A percentile compares a stretch with the other conserved stretches of the same genome.
Evolutionary conservation across 2,797 vertebrate species (phyloP).

Genomic region (Pseudotriccus pelzelni): DNA sequence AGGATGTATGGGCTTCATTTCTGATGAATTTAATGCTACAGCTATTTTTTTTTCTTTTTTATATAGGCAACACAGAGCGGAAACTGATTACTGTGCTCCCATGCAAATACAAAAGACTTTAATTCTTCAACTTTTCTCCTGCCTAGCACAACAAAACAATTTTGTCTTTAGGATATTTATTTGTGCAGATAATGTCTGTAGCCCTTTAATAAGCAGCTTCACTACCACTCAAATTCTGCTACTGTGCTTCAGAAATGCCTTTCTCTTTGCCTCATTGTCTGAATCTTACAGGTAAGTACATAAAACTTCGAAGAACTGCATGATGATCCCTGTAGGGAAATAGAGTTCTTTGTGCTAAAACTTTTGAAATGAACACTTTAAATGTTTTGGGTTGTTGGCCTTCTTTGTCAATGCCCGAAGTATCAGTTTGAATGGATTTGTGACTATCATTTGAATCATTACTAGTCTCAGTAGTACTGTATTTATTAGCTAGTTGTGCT

Average conservation of each 20-base stretch:
- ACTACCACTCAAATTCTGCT: neutral
- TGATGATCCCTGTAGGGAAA: neutral
- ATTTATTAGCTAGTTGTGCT: neutral
- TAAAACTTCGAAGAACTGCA: neutral
- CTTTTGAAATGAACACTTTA: slow-evolving; percentile 2
- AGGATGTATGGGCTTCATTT: neutral
- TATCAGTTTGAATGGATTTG: slow-evolving; percentile 13
- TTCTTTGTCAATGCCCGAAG: neutral
- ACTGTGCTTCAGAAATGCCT: neutral
- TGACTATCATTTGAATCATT: neutral
- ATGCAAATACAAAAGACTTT: neutral
- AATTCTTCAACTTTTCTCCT: neutral
- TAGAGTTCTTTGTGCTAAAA: neutral
- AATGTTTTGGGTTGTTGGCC: neutral
- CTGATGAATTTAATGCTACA: neutral
- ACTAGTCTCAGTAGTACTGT: neutral
- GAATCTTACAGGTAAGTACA: neutral
- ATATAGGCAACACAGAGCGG: neutral
- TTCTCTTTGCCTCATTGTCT: neutral
- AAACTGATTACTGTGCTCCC: neutral
- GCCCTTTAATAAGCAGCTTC: neutral
- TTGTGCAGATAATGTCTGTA: neutral
- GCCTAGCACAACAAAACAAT: neutral
- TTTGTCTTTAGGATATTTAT: neutral
- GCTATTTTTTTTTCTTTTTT: neutral